Evolutionary conservation across 2,888 invertebrate species (phyloP).

Genomic region (Pinctada fucata): DNA sequence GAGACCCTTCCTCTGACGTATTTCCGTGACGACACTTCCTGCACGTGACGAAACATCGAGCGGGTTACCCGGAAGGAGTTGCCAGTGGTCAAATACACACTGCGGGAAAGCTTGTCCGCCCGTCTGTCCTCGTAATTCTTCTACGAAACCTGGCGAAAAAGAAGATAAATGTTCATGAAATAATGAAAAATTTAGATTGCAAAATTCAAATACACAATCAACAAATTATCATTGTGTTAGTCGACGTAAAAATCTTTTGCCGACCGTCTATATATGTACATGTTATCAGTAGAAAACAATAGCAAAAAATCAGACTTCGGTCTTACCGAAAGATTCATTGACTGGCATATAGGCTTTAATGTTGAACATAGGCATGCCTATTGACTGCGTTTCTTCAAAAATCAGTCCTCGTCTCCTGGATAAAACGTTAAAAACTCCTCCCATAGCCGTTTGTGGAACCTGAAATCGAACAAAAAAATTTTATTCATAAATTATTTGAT

Average conservation of each 20-base stretch:
- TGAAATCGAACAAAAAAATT: conserved; percentile 43
- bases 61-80: conserved; percentile 97
- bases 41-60: conserved; percentile 81
- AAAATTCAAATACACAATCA: no score
- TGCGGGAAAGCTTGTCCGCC: conserved; percentile 99
- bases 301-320: neutral
- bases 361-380: conserved; percentile 98
- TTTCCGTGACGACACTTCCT: conserved; percentile 83
- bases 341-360: conserved; percentile 99
- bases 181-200: no score
- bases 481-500: neutral
- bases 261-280: no score
- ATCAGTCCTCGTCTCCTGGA: conserved; percentile 95
- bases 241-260: no score
- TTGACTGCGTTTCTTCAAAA: conserved; percentile 95
- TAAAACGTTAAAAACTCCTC: conserved; percentile 98
- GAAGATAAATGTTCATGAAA: neutral
- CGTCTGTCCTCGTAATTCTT: conserved; percentile 95
- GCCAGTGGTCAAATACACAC: conserved; percentile 99
- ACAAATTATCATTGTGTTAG: no score
- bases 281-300: no score
- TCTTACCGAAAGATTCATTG: conserved; percentile 96
- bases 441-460: conserved; percentile 94
- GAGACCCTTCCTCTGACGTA: conserved; percentile 98
- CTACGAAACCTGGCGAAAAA: conserved; percentile 86